Conservation (phyloP, 1,140 invertebrate genomes). For the Lutraria rhynchaena region DNA sequence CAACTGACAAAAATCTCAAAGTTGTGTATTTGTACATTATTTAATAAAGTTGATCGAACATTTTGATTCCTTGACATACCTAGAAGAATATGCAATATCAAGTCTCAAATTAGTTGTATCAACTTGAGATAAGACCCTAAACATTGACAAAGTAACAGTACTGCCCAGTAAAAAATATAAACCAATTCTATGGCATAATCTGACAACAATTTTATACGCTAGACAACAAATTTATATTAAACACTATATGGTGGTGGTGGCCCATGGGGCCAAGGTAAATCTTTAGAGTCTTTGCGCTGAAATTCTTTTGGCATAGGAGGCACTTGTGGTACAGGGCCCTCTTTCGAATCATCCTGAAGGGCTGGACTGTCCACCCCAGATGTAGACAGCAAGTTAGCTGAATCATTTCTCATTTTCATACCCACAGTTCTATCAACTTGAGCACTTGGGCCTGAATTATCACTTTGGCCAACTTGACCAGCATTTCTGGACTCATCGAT, state of each 20-base stretch:
- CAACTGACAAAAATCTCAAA: no score
- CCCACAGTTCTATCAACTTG: conserved; percentile 3
- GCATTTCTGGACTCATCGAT: conserved; percentile 11
- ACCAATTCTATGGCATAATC: no score
- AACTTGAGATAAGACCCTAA: no score
- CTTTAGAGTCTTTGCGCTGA: conserved; percentile 4
- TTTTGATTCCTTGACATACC: no score
- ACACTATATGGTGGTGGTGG: conserved; percentile 49
- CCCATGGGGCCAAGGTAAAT: conserved; percentile 46
- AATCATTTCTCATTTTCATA: background rate
- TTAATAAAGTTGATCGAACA: no score
- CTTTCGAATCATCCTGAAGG: background rate
- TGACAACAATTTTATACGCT: no score
- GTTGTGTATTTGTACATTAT: no score
- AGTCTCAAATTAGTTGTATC: no score
- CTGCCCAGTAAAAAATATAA: no score
- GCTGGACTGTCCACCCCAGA: background rate
- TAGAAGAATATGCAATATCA: no score
- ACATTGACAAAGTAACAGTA: no score
- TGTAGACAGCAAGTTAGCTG: background rate
- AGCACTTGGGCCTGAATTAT: background rate
- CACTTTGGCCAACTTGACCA: conserved; percentile 2
- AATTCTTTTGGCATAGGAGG: conserved; percentile 49
- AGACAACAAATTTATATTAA: conserved; percentile 43
- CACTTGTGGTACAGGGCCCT: conserved; percentile 50